Evolutionary conservation across 2,888 invertebrate species (phyloP), one percentile per base, ranked within the genome.

Genomic region (Notocelia uddmanniana): DNA sequence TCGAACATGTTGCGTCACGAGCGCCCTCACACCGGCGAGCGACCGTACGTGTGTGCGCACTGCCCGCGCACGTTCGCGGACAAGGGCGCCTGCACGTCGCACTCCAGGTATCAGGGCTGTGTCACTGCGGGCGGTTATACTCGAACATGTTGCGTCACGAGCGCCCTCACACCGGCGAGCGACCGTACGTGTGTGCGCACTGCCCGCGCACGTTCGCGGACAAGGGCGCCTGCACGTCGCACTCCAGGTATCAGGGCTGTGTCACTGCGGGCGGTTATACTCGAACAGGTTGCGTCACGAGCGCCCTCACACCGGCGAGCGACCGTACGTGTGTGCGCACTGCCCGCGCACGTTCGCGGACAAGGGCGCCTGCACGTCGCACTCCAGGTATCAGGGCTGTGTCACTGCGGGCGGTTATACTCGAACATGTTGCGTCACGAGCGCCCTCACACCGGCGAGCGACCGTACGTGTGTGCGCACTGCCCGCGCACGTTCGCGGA

Each of bases 131-230:
- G n/a, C n/a, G n/a, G n/a, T n/a, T n/a, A n/a, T 92, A 94, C 55
- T 94, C 94, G 71, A 95, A 95, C 87, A 92, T 95, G 89, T 81
- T 94, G 68, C 90, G 95, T 0, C 95, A 95, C 83, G 93, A 94
- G 78, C 89, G 95, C 0, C 87, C 94, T 0, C 95, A 95, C 81
- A 95, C 95, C 0, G 95, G 95, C 75, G 94, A 94, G 80, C 87
- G 95, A 63, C 95, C 95, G 8, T 95, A 94, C 83, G 83, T 90
- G 31, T 95, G 95, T 78, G 84, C 88, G 48, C 91, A 92, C 79
- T 95, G 95, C 74, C 86, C 89, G 0, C 88, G 95, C 37, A 89
- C 90, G 60, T 95, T 95, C 83, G 89, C 94, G 18, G 95, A 95
- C 77, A 94, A 95, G 83, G 95, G 95, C 52, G 94, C 95, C 0